A percentile compares a stretch with the other conserved stretches of the same genome.
These are phyloP conservation scores for Myrmecophaga tridactyla DNA, from an alignment of 2,113 vertebrate species.

Conservation along the genomic window DNA sequence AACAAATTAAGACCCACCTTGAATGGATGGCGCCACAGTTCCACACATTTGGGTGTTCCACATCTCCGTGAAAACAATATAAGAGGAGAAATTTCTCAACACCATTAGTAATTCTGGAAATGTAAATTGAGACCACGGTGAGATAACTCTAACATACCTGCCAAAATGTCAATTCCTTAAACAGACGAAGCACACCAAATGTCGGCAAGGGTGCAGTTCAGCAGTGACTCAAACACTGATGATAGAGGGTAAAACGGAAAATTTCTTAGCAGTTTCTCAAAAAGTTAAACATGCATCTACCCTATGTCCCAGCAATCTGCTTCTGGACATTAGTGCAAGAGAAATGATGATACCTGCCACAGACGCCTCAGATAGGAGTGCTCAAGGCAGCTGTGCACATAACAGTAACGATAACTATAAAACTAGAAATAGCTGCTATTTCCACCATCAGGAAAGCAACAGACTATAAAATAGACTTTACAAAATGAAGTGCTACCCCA, in stretches of 20 bases:
- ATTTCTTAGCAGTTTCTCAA: too few species aligned
- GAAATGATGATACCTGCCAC: neutral
- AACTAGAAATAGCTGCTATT: neutral
- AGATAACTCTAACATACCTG: neutral
- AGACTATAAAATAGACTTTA: neutral
- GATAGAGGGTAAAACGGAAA: fast-evolving
- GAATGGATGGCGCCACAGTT: too few species aligned
- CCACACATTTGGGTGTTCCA: too few species aligned
- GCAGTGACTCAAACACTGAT: neutral
- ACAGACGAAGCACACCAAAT: fast-evolving
- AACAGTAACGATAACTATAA: neutral
- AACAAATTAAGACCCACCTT: too few species aligned
- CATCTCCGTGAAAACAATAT: too few species aligned
- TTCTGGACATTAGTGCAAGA: neutral
- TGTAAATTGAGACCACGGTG: neutral
- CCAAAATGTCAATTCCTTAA: fast-evolving
- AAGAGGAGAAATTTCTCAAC: neutral
- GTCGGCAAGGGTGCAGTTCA: fast-evolving
- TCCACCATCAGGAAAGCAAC: too few species aligned
- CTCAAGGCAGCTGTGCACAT: neutral
- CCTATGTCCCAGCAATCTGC: neutral
- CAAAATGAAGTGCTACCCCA: neutral
- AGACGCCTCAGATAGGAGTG: fast-evolving
- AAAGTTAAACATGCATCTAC: neutral
- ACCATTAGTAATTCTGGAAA: too few species aligned